Evolutionary conservation across 1,140 invertebrate species (phyloP).

Genomic region (Nephila pilipes): DNA sequence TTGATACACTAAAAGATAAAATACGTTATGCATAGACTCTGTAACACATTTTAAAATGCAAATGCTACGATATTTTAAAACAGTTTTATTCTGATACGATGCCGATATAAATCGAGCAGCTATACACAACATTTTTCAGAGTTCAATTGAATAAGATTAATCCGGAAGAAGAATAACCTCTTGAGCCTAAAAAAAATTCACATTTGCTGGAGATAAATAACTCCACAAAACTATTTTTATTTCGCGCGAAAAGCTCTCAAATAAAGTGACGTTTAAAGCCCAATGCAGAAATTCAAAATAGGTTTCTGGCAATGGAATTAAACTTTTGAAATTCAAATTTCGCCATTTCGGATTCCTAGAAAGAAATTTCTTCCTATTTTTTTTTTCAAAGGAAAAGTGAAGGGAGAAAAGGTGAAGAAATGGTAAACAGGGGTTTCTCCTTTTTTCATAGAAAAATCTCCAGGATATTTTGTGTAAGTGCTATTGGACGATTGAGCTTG

Average conservation of each 20-base stretch:
- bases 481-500: no score
- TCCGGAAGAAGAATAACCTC: background rate
- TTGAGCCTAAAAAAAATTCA: background rate
- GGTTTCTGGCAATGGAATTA: background rate
- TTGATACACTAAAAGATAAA: no score
- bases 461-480: no score
- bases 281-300: constrained; percentile 5
- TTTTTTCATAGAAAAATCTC: no score
- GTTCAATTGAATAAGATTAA: no score
- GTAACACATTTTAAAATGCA: no score
- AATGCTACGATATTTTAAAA: no score
- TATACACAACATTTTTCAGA: no score
- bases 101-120: no score
- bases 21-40: no score
- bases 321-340: constrained; percentile 69
- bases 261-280: background rate
- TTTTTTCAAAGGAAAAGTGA: no score
- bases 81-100: no score
- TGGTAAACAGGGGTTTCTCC: background rate
- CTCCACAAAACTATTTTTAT: background rate
- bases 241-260: background rate
- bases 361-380: constrained; percentile 27
- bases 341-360: background rate
- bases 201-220: background rate
- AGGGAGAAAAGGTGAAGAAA: constrained; percentile 4